Evolutionary conservation across 2,888 invertebrate species (phyloP), one percentile per base, ranked within the genome.

Genomic region (Chironomus tentans): DNA sequence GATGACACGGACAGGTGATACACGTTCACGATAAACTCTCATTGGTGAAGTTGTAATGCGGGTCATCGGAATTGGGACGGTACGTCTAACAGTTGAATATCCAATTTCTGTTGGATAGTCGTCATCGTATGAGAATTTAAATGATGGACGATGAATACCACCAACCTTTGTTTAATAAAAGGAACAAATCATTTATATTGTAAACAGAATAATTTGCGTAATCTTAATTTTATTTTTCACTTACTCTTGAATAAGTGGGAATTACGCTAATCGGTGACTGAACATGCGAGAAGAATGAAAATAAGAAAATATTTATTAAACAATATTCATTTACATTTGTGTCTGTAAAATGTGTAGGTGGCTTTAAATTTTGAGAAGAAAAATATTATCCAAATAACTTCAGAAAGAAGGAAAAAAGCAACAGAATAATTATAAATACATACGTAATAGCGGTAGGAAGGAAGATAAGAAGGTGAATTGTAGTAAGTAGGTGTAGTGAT

Each of bases 281-380:
- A 46, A 50, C 3, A 47, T n/a, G 68, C 12, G 65, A 22, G 24
- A 4, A 21, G 24, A 65, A 13, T 65, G 65, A 65, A 65, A 22
- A 65, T 22, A 21, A 65, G 22, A 65, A 65, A 82, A 81, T 83
- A 81, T 82, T 81, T 82, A 81, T 81, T 38, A 38, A 38, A 38
- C 10, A 38, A 2, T 10, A 38, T 38, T 38, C 38, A 38, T 28
- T 28, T 6, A 38, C 38, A 38, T 10, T 7, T 38, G 38, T 38
- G 38, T 38, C 38, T 38, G 38, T 38, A 38, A 38, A 38, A 10
- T 38, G 38, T 38, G 38, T 38, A 38, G 38, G 38, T 38, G 7
- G 10, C 38, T 38, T 38, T 38, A 79, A 78, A 79, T 79, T 56
- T 61, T 56, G 18, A 5, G 7, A 5, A 4, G 1, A 56, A 56